A percentile compares a stretch with the other conserved stretches of the same genome.
Conservation (phyloP, 2,797 vertebrate species). For the Epinephelus malabaricus region DNA sequence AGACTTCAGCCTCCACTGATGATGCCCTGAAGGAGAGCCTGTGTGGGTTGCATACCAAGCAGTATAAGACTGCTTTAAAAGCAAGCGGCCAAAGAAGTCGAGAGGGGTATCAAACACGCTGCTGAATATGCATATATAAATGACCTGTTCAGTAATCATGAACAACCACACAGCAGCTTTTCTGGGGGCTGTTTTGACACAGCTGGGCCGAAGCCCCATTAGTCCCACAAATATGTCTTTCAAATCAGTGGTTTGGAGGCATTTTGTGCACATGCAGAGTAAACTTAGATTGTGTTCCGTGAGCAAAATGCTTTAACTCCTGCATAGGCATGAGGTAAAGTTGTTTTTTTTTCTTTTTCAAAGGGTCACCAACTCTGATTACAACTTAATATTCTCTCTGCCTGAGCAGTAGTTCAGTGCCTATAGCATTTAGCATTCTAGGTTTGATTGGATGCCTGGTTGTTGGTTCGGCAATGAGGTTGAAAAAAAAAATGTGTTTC, state of each 20-base stretch:
- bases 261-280: conserved; percentile 64
- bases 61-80: conserved; percentile 75
- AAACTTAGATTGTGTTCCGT: conserved; percentile 62
- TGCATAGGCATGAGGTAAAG: conserved; percentile 49
- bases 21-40: conserved; percentile 84
- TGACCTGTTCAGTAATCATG: conserved; percentile 84
- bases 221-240: conserved; percentile 79
- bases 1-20: conserved; percentile 84
- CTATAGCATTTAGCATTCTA: conserved; percentile 51
- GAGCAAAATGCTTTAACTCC: conserved; percentile 65
- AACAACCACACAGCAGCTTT: conserved; percentile 73
- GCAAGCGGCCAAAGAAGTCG: conserved; percentile 74
- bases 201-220: conserved; percentile 77
- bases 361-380: conserved; percentile 74
- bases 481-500: conserved; percentile 30
- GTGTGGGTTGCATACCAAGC: conserved; percentile 84
- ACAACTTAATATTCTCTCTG: conserved; percentile 69
- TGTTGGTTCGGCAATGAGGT: conserved; percentile 46
- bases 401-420: conserved; percentile 42
- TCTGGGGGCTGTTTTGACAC: conserved; percentile 80
- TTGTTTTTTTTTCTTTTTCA: conserved; percentile 57
- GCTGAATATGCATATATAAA: conserved; percentile 86
- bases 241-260: conserved; percentile 75
- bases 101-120: conserved; percentile 78
- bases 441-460: conserved; percentile 55